Percentiles rank a stretch among this genome's conserved stretches.
These are phyloP conservation scores for Drosophila buzzatii DNA, from an alignment of 2,888 invertebrate species.

Conservation along the genomic window DNA sequence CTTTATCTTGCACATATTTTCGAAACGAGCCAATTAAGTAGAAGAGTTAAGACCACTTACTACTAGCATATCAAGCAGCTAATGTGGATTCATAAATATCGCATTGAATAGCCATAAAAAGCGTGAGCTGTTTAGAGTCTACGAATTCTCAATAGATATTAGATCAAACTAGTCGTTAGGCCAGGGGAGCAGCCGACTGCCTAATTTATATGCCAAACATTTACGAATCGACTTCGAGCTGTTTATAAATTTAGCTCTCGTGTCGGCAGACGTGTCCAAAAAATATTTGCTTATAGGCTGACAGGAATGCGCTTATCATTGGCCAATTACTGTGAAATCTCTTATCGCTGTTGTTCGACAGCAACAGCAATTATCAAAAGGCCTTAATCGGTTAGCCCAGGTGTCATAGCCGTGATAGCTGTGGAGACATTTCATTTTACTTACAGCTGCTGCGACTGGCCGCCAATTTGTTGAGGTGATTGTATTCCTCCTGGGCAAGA, in stretches of 20 bases:
- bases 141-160: neutral
- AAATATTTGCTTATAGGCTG: slow-evolving; percentile 2
- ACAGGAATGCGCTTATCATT: slow-evolving; percentile 20
- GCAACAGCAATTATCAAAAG: slow-evolving; percentile 24
- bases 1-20: neutral
- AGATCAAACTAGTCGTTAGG: neutral
- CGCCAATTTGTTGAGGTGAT: slow-evolving; percentile 94
- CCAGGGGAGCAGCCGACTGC: no score
- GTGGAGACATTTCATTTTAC: slow-evolving; percentile 81
- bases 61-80: neutral
- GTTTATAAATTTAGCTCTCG: neutral
- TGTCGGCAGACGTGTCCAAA: neutral
- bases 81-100: neutral
- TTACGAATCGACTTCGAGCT: no score
- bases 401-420: neutral
- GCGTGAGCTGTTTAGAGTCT: neutral
- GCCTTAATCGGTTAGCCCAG: neutral
- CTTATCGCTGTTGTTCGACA: slow-evolving; percentile 31
- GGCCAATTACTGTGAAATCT: slow-evolving; percentile 22
- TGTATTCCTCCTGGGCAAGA: slow-evolving; percentile 98
- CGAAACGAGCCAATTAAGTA: neutral
- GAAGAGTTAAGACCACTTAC: neutral
- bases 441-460: slow-evolving; percentile 96
- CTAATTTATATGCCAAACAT: neutral
- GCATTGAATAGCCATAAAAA: no score